Evolutionary conservation across 2,888 invertebrate genomes (phyloP), one percentile per base, ranked within the genome.

Genomic region (Timema podura): DNA sequence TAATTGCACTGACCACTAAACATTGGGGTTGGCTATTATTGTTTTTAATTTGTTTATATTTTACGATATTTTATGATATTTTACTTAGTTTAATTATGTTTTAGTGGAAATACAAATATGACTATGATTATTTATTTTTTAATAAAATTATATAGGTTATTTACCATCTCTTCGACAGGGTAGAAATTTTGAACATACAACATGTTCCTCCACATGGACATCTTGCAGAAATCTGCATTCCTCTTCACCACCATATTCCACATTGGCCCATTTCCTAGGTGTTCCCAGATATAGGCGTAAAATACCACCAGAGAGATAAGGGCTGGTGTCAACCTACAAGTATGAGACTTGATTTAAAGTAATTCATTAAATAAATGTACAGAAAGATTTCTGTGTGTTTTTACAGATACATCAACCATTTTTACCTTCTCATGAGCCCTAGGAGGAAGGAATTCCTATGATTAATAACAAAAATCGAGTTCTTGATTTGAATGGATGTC

Each of bases 231-330:
- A n/a, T n/a, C n/a, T 16, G 89, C 80, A 65, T 87, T 84, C 0
- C 0, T 87, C 86, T 76, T 89, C n/a, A 89, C 75, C 85, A n/a
- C 79, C 16, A 84, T 83, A 5, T 87, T 86, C 90, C 90, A 90
- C 78, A 88, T 85, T 0, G 90, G 90, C 0, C 90, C 90, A 0
- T 83, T 80, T 9, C 88, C 88, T 6, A n/a, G 86, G 75, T 72
- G n/a, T 88, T 84, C 70, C 89, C 89, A 79, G 85, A 89, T n/a
- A 0, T 88, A 88, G 78, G 89, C 89, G 81, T n/a, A 89, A 89
- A 66, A 88, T 82, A 2, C 89, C 81, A 67, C 89, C 83, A 0
- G 86, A 0, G 86, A 86, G 61, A 88, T 76, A 1, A 89, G 77
- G 0, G 88, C 86, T 51, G 90, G 89, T 0, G 89, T 89, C 82